phyloP scores from a whole-genome alignment of 1,140 invertebrate genomes.

The Choristoneura fumiferana region DNA sequence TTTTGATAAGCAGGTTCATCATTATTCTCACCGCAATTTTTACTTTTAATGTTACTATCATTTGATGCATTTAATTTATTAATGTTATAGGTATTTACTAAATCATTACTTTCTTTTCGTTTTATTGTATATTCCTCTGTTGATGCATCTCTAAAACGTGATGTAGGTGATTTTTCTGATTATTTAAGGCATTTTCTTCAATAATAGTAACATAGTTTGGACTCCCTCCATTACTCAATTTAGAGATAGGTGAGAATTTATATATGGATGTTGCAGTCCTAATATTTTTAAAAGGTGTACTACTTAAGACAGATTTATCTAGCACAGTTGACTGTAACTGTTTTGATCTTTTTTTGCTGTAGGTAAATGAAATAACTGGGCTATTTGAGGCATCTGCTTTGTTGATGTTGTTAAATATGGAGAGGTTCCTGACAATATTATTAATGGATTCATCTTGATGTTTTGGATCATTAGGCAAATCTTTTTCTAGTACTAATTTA shows the following conservation, averaged over 20 bases:
- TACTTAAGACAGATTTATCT: constrained; percentile 52
- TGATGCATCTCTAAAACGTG: too few species aligned
- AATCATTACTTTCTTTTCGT: too few species aligned
- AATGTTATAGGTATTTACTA: constrained; percentile 20
- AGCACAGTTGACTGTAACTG: constrained; percentile 30
- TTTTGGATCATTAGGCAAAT: constrained; percentile 27
- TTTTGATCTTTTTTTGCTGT: constrained; percentile 27
- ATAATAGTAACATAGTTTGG: constrained; percentile 24
- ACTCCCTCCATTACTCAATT: constrained; percentile 29
- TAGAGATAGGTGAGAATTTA: constrained; percentile 57
- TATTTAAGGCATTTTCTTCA: constrained; percentile 1
- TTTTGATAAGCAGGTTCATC: background rate
- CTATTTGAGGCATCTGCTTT: background rate
- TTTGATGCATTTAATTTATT: constrained; percentile 16
- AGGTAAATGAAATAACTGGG: constrained; percentile 14
- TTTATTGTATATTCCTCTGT: too few species aligned
- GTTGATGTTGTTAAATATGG: constrained; percentile 34
- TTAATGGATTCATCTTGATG: constrained; percentile 51
- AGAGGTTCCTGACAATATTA: constrained; percentile 48
- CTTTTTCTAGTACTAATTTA: constrained; percentile 52
- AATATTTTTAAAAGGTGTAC: constrained; percentile 61
- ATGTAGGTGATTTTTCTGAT: background rate
- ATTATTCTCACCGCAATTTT: background rate
- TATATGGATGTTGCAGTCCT: constrained; percentile 60
- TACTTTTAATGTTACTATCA: background rate